Base-by-base conservation (phyloP, 2,888 invertebrate genomes). In the Orchesellides sinensis region DNA sequence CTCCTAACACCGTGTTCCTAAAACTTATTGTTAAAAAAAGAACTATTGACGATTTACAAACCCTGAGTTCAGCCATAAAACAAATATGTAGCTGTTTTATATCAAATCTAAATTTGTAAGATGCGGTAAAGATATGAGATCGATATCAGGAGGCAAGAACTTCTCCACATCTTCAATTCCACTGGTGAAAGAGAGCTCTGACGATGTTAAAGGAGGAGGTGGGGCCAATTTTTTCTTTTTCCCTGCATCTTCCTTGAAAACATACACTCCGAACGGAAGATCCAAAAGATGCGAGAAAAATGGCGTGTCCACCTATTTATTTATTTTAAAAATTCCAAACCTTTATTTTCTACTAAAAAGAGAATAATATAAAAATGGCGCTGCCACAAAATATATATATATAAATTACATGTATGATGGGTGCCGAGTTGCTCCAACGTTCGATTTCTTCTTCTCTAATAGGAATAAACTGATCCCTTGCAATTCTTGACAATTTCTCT, bases 81-180 rank as follows among this genome's bases (percentile, higher is more conserved):
- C n/a, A n/a, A n/a, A n/a, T n/a, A n/a, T n/a, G n/a, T n/a, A 40
- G 40, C n/a, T n/a, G 40, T 10, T 40, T 47, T 66, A 81, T 49
- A 69, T 66, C 59, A 86, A 83, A 52, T 86, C 85, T 66, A 88
- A 70, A 78, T 88, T 87, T 6, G 88, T 88, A 65, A 88, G 81
- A 84, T 87, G 88, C 19, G 88, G 88, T 63, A 88, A 68, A 56
- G 85, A 83, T 65, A 85, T 85, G 83, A 85, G 79, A 83, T 86
- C 85, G 63, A 85, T 85, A 73, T 86, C 84, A 45, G 86, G 86
- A 17, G 85, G 75, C 45, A 88, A 78, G 70, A 88, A 88, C 35
- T 87, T 88, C 63, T 86, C 87, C 29, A 87, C 83, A 59, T 87
- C 87, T 77, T 88, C 88, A 17, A 85, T 85, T 21, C 87, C 88